Evolutionary conservation across 1,140 invertebrate species (phyloP).

Genomic region (Lucilia cuprina): DNA sequence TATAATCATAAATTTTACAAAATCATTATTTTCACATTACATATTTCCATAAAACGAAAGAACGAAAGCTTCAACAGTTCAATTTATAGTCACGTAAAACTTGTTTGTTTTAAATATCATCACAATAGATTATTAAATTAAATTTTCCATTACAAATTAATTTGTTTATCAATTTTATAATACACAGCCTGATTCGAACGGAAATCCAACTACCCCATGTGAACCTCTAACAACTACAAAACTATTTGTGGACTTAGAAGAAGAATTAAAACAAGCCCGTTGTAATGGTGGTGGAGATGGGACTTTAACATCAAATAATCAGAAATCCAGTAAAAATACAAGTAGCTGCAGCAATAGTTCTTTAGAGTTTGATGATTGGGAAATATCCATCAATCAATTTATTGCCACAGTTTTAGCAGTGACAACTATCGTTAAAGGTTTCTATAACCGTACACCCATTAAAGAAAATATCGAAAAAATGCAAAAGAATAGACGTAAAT

Average conservation of each 20-base stretch:
- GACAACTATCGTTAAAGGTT: conserved; percentile 51
- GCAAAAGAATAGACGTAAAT: conserved; percentile 60
- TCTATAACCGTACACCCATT: conserved; percentile 49
- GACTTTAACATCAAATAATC: conserved; percentile 3
- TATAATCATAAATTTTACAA: too few relatives aligned
- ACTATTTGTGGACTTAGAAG: conserved; percentile 54
- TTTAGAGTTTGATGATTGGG: conserved; percentile 52
- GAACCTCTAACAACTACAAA: conserved; percentile 51
- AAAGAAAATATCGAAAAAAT: conserved; percentile 57
- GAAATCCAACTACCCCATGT: conserved; percentile 57
- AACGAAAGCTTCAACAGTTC: too few relatives aligned
- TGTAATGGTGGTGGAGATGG: neutral
- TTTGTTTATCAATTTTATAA: too few relatives aligned
- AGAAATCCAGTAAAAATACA: conserved; percentile 30
- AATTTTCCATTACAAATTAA: too few relatives aligned
- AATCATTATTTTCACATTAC: too few relatives aligned
- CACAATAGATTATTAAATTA: too few relatives aligned
- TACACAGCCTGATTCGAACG: conserved; percentile 57
- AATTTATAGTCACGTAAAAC: too few relatives aligned
- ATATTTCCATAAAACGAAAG: too few relatives aligned
- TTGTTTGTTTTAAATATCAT: too few relatives aligned
- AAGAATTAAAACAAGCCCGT: conserved; percentile 50
- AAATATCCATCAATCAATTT: conserved; percentile 60
- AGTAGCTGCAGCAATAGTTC: conserved; percentile 49
- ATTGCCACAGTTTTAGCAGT: conserved; percentile 56